phyloP scores from a whole-genome alignment of 2,113 vertebrate genomes.

The Octodon degus region DNA sequence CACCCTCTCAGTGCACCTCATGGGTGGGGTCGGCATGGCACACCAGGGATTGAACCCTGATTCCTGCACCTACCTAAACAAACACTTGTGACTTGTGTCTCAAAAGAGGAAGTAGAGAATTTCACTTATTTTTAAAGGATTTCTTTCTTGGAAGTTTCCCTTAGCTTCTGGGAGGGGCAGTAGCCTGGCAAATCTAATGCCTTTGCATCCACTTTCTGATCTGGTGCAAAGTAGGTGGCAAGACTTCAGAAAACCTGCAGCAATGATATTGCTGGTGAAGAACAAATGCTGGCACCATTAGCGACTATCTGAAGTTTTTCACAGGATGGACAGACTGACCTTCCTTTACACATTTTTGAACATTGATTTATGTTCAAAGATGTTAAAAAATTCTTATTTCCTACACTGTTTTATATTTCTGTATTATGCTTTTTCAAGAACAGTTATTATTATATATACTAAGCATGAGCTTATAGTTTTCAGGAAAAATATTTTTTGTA shows the following conservation, averaged over 20 bases:
- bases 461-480: conserved; percentile 63
- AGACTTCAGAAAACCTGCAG: background rate
- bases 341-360: conserved; percentile 53
- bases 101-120: background rate
- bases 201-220: background rate
- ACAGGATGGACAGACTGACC: background rate
- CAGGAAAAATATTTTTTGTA: conserved; percentile 69
- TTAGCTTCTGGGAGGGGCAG: background rate
- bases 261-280: background rate
- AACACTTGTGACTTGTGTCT: background rate
- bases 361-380: conserved; percentile 34
- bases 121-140: conserved; percentile 32
- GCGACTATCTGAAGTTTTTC: background rate
- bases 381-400: background rate
- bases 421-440: conserved; percentile 61
- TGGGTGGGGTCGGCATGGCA: too few species aligned
- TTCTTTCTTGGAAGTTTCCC: background rate
- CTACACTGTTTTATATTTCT: conserved; percentile 74
- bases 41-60: too few species aligned
- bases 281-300: conserved; percentile 15
- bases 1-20: too few species aligned
- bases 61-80: too few species aligned
- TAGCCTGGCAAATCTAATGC: background rate
- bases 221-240: background rate
- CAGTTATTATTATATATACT: conserved; percentile 37